phyloP scores from a whole-genome alignment of 2,888 invertebrate species.

The Beris chalybata region DNA sequence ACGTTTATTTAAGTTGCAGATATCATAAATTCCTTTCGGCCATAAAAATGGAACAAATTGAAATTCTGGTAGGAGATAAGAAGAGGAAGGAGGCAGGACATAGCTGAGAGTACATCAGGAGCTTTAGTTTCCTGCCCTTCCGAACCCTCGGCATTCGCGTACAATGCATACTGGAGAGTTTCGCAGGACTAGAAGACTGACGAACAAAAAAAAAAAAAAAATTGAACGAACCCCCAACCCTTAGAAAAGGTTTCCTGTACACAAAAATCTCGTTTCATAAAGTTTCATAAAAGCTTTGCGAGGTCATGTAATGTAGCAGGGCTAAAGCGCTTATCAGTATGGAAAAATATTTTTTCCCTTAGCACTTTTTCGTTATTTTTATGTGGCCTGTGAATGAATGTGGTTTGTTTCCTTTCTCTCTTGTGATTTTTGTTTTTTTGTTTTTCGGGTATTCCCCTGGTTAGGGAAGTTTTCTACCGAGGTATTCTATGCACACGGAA shows the following conservation, averaged over 20 bases:
- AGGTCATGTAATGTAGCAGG: conserved; percentile 30
- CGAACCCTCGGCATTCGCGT: neutral
- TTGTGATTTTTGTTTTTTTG: too few species aligned
- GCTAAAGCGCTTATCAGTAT: conserved; percentile 35
- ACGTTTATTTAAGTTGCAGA: conserved; percentile 35
- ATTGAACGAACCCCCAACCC: conserved; percentile 1
- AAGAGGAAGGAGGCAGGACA: conserved; percentile 4
- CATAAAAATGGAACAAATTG: conserved; percentile 38
- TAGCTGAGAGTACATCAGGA: conserved; percentile 12
- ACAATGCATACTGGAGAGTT: conserved; percentile 1
- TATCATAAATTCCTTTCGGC: conserved; percentile 37
- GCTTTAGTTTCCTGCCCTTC: conserved; percentile 22
- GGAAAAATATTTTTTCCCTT: conserved; percentile 33
- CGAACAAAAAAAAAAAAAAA: neutral
- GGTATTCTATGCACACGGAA: too few species aligned
- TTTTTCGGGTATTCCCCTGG: too few species aligned
- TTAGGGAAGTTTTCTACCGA: too few species aligned
- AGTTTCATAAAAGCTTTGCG: conserved; percentile 33
- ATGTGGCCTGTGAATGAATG: conserved; percentile 7
- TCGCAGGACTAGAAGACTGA: neutral
- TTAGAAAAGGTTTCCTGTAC: conserved; percentile 26
- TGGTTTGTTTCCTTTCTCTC: conserved; percentile 23
- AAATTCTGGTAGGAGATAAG: conserved; percentile 32
- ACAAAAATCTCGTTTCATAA: conserved; percentile 25
- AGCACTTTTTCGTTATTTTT: conserved; percentile 30